Base-by-base conservation (phyloP, 2,888 invertebrate species). In the Cheilosia soror region DNA sequence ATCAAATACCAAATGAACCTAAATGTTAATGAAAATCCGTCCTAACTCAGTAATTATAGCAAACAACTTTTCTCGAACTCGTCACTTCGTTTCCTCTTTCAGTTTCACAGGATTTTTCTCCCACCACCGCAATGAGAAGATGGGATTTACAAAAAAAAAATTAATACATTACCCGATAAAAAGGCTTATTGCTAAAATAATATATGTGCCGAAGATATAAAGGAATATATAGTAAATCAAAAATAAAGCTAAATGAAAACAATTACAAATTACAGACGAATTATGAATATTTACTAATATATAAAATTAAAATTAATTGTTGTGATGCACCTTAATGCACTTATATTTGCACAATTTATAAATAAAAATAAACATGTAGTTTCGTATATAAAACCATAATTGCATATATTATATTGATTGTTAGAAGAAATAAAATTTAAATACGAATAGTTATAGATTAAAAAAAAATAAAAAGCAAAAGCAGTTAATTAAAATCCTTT, bases 291-390 rank as follows among this genome's bases (percentile, higher is more conserved):
- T 63, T 63, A 69, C 68, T 68, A 53, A 62, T 62, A 42, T 31
- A 77, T 29, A 62, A 66, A 76, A 57, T 20, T 20, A 29, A 42
- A 53, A 75, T 53, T 73, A 62, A 81, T 72, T 81, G 85, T 85
- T 85, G 85, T 85, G 85, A 85, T 81, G 85, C 85, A 85, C 85
- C 85, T 80, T 85, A 85, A 44, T 81, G 85, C 85, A 85, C 85
- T 81, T 85, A 85, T 85, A 79, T 81, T 80, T 76, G 85, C 85
- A 85, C 85, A 85, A 85, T 85, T 85, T 85, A 85, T 77, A 57
- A 72, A 72, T 68, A 80, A 63, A 79, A 57, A 71, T 60, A 57
- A 71, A 76, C 55, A 44, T 66, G 71, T 76, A 85, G 85, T 76
- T 76, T 80, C 75, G 72, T 85, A 80, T 85, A 76, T 76, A 72